Evolutionary conservation across 2,888 invertebrate species (phyloP).

Genomic region (Brachylomia viminalis): DNA sequence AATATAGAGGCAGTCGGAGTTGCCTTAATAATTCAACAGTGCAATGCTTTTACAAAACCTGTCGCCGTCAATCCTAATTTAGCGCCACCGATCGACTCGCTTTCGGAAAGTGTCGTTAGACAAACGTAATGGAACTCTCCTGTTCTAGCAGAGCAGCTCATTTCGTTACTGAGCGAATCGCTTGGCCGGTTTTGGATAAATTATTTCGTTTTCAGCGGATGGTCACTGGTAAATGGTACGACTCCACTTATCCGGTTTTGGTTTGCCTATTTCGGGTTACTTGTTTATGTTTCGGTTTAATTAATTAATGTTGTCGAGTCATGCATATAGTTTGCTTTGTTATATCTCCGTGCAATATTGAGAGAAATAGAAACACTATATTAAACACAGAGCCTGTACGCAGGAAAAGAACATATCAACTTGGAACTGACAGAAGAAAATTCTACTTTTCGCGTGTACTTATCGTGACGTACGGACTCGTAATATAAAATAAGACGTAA

Average conservation of each 20-base stretch:
- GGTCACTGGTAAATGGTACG: conserved; percentile 37
- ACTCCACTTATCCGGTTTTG: conserved; percentile 32
- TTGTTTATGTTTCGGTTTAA: conserved; percentile 6
- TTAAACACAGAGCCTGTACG: background rate
- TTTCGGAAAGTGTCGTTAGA: conserved; percentile 88
- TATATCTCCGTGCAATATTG: conserved; percentile 1
- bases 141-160: conserved; percentile 78
- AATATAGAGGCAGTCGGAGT: conserved; percentile 87
- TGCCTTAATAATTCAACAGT: conserved; percentile 90
- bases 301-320: background rate
- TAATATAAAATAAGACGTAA: conserved; percentile 53
- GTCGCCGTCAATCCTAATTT: conserved; percentile 90
- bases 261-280: conserved; percentile 20
- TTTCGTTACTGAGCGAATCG: conserved; percentile 66
- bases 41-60: conserved; percentile 91
- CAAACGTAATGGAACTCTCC: conserved; percentile 88
- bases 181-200: conserved; percentile 58
- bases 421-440: conserved; percentile 22
- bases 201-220: conserved; percentile 55
- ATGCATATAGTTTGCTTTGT: conserved; percentile 5
- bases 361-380: no score
- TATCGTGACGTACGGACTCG: conserved; percentile 31
- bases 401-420: background rate
- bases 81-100: conserved; percentile 86
- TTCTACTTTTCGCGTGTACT: conserved; percentile 24